phyloP scores from a whole-genome alignment of 2,797 vertebrate species.

The Sebastolobus altivelis region DNA sequence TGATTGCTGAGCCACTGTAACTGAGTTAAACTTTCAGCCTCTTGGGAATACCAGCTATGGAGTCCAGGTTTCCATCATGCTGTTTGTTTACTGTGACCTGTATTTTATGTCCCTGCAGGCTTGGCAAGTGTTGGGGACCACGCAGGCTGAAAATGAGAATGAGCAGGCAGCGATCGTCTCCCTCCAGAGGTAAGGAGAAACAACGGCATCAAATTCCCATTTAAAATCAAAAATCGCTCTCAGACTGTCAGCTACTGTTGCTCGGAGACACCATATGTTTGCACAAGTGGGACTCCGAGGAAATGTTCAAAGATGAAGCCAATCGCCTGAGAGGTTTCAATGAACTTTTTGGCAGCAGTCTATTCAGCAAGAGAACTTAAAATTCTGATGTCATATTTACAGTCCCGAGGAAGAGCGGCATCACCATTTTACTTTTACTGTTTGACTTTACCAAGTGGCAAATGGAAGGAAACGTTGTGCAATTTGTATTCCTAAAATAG shows the following conservation, averaged over 20 bases:
- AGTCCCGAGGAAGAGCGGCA: neutral
- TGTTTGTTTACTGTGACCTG: constrained; percentile 63
- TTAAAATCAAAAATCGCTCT: neutral
- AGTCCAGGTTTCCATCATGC: constrained; percentile 51
- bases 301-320: constrained; percentile 38
- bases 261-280: constrained; percentile 39
- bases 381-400: neutral
- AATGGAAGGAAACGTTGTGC: neutral
- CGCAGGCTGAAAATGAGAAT: constrained; percentile 98
- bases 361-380: neutral
- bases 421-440: neutral
- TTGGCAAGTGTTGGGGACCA: constrained; percentile 97
- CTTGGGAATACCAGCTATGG: constrained; percentile 7
- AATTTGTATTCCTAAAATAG: constrained; percentile 51
- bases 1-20: constrained; percentile 3
- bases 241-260: constrained; percentile 16
- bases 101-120: constrained; percentile 86
- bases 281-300: constrained; percentile 9
- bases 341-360: constrained; percentile 16
- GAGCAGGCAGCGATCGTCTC: constrained; percentile 98
- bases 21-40: constrained; percentile 16
- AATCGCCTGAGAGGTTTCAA: constrained; percentile 20
- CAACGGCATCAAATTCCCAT: constrained; percentile 48
- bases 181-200: constrained; percentile 93
- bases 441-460: constrained; percentile 1